Percentiles rank a stretch among this genome's conserved stretches.
Conservation (phyloP, 2,113 vertebrate species). For the Cygnus buccinator region DNA sequence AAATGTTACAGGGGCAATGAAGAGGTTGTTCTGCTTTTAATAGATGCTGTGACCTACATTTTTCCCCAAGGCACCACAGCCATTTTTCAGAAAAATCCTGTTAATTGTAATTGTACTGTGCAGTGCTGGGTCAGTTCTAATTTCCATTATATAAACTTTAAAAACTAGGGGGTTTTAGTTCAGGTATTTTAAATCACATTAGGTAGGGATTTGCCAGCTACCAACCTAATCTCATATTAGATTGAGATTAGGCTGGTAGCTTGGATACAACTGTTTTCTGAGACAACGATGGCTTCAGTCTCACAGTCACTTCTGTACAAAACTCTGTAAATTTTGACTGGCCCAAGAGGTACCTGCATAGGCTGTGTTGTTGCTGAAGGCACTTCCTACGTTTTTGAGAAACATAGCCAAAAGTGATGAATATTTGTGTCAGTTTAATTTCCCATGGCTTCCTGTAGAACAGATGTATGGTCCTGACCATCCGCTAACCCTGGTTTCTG, state of each 20-base stretch:
- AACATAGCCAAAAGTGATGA: fast-evolving
- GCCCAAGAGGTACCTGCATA: fast-evolving
- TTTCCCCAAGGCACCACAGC: constrained; percentile 26
- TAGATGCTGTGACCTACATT: constrained; percentile 61
- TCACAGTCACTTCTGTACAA: neutral
- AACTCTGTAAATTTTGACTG: neutral
- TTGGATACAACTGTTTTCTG: neutral
- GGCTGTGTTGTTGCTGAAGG: neutral
- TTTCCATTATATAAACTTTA: constrained; percentile 33
- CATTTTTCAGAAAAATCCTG: constrained; percentile 17
- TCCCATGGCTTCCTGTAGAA: neutral
- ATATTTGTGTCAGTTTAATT: neutral
- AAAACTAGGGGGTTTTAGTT: neutral
- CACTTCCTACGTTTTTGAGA: neutral
- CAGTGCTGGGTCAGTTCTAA: constrained; percentile 52
- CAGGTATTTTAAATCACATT: neutral
- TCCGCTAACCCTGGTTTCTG: neutral
- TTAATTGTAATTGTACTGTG: constrained; percentile 56
- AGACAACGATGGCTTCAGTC: neutral
- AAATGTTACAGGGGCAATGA: constrained; percentile 4
- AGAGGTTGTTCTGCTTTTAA: constrained; percentile 51
- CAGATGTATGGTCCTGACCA: neutral
- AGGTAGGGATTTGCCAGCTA: neutral
- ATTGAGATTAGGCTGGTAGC: neutral
- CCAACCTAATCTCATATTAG: too few species aligned